These are phyloP conservation scores for Nothobranchius furzeri DNA, from an alignment of 2,113 vertebrate genomes.

Conservation along the genomic window DNA sequence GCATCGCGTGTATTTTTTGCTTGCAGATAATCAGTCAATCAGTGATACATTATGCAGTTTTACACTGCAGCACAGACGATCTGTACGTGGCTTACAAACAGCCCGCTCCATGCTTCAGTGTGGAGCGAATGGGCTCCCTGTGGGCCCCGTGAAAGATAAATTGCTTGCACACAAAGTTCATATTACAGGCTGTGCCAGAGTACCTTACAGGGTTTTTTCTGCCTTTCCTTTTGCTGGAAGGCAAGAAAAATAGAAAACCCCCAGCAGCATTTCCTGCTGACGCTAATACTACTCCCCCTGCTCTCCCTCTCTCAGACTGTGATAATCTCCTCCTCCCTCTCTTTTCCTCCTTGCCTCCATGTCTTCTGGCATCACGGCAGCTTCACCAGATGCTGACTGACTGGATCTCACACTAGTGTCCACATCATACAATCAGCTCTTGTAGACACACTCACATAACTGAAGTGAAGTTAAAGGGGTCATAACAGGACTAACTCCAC, in stretches of 20 bases:
- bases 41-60: constrained; percentile 52
- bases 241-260: constrained; percentile 42
- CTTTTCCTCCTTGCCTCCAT: not conserved
- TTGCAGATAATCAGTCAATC: constrained; percentile 57
- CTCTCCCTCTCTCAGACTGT: constrained; percentile 1
- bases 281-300: constrained; percentile 23
- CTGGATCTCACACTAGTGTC: constrained; percentile 43
- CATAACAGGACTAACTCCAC: constrained; percentile 33
- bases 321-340: constrained; percentile 12
- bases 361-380: constrained; percentile 46
- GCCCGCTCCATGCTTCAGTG: constrained; percentile 43
- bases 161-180: constrained; percentile 45
- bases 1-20: constrained; percentile 49
- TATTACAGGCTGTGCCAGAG: constrained; percentile 33
- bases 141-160: constrained; percentile 35
- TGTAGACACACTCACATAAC: constrained; percentile 1
- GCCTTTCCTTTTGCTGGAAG: constrained; percentile 14
- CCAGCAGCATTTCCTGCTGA: constrained; percentile 50
- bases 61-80: constrained; percentile 33
- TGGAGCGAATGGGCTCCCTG: constrained; percentile 44
- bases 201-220: constrained; percentile 28
- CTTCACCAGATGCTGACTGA: constrained; percentile 42
- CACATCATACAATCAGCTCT: constrained; percentile 20
- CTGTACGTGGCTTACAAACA: constrained; percentile 47
- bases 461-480: constrained; percentile 1